Evolutionary conservation across 2,113 vertebrate genomes (phyloP), one percentile per base, ranked within the genome.

Genomic region (Illadopsis cleaveri): DNA sequence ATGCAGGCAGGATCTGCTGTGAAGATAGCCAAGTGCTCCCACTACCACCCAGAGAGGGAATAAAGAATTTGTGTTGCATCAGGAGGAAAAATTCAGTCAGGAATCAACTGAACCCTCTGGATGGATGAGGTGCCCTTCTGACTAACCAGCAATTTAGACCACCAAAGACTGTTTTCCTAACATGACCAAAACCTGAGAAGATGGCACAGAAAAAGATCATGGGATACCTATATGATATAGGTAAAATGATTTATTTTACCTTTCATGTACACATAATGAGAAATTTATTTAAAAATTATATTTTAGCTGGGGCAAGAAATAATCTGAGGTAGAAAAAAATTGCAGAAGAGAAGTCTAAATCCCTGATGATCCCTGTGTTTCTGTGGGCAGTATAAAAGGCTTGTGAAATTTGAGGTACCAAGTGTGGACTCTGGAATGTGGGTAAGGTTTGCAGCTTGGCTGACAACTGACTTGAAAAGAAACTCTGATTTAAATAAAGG

Each of bases 401-500:
- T 14, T 18, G 14, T 64, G 45, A 30, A 2, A 4, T 56, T 30
- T 80, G 60, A 86, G 24, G 42, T 28, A 35, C 7, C 17, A 22
- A 47, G 3, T 0, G 0, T 58, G 38, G n/a, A 53, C 24, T 64
- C 51, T 30, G 31, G 33, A 82, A 79, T 1, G 6, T 12, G 25
- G 37, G 48, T n/a, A 62, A 86, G 12, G 6, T 48, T 50, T 35
- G 42, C 17, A 68, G 61, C 21, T 31, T 58, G 44, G 56, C 35
- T 51, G 38, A 51, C 5, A 72, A 44, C 0, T 33, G 57, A 42
- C 12, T 85, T 75, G 38, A 27, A 60, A 72, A 69, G 30, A 42
- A 61, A 17, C 15, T 27, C 61, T 37, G 12, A 53, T 48, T 69
- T 37, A 73, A 91, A 45, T 15, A 56, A 65, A 61, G 6, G 5